A percentile compares a stretch with the other conserved stretches of the same genome.
Conservation (phyloP, 2,113 vertebrate genomes). For the Machaerirhynchus nigripectus region DNA sequence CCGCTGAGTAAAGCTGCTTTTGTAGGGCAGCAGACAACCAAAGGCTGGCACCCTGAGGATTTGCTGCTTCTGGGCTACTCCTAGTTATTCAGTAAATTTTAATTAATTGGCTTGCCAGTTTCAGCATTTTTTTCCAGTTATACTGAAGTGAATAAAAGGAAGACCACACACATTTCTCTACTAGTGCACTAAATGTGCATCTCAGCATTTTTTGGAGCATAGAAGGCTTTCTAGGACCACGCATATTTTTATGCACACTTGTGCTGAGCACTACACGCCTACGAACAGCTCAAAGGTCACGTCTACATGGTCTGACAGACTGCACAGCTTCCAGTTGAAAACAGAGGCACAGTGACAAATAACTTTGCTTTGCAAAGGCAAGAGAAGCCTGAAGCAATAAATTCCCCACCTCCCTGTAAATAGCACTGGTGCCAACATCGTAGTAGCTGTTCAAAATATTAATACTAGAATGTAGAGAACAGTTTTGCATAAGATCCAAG, state of each 20-base stretch:
- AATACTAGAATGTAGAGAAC: neutral
- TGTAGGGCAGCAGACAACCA: neutral
- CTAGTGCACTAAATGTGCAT: neutral
- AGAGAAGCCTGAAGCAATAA: neutral
- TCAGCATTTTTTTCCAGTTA: neutral
- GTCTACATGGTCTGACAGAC: neutral
- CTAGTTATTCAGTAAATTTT: neutral
- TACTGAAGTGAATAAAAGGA: neutral
- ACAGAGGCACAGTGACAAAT: neutral
- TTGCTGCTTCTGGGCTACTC: neutral
- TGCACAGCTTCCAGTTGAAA: neutral
- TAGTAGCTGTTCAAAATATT: neutral
- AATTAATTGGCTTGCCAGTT: neutral
- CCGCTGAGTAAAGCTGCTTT: fast-evolving
- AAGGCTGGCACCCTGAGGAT: neutral
- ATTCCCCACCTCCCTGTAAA: neutral
- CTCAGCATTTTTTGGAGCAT: neutral
- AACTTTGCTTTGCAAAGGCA: neutral
- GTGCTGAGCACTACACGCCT: neutral
- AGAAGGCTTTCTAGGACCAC: neutral
- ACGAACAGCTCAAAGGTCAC: neutral
- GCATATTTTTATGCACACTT: neutral
- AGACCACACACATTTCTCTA: neutral
- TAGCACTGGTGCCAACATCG: neutral
- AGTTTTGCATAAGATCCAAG: neutral